Base-by-base conservation (phyloP, 2,797 vertebrate species). In the Kryptopterus vitreolus region DNA sequence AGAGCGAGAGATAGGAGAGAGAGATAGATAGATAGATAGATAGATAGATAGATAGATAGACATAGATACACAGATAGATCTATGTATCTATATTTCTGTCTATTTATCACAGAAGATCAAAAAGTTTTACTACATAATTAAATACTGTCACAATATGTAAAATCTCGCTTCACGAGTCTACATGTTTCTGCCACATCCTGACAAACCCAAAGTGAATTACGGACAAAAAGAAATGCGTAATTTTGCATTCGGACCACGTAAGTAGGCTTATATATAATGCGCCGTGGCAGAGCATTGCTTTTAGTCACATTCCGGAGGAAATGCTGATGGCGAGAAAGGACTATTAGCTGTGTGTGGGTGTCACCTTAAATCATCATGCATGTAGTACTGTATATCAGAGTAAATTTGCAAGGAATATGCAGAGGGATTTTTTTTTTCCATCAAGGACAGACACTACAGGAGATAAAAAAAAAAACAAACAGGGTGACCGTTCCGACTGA, bases 341-440 rank as follows among this genome's bases (percentile, higher is more conserved):
- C 89, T 92, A 90, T 91, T 87, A 91, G 82, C 88, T 88, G 86
- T 89, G 88, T 91, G 92, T 93, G 91, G 92, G 92, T 92, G 93
- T 92, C 91, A 89, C 90, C 88, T 90, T 92, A 90, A 93, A 93
- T 93, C 90, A 94, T 87, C 88, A 83, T 86, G 85, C 84, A 81
- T 88, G 90, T 87, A 91, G 91, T 90, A 87, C 79, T 20, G 31
- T 55, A 38, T 46, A 93, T 94, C 87, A 89, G 91, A 87, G 91
- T 88, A 91, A 86, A 91, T 92, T 92, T 92, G 89, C 85, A 85
- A 85, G 82, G 91, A 90, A 89, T 88, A 89, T 77, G 87, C 88
- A 89, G 88, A 90, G 85, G 86, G 88, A 89, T 92, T 90, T 88
- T 68, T 92, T 90, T 88, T 68, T 87, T 90, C 77, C 82, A 85